These are phyloP conservation scores for Zaprionus inermis DNA, from an alignment of 1,140 invertebrate species.

Conservation along the genomic window DNA sequence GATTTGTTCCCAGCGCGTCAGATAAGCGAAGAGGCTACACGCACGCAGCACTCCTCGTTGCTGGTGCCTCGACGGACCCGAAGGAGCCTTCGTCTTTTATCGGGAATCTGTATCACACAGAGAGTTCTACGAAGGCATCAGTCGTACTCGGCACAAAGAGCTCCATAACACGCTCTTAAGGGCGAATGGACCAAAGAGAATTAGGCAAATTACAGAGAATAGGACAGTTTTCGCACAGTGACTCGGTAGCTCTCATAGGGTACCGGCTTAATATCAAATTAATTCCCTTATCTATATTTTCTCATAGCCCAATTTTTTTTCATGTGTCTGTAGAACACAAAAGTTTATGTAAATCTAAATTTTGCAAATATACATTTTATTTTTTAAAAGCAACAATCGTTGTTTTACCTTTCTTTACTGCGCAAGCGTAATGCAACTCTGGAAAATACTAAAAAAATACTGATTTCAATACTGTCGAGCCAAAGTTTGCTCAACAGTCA, in stretches of 20 bases:
- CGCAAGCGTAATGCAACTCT: constrained; percentile 47
- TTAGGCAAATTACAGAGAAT: constrained; percentile 33
- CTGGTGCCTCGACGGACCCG: constrained; percentile 40
- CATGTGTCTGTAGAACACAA: background rate
- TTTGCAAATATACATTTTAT: background rate
- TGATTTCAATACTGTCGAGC: constrained; percentile 9
- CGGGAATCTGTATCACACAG: constrained; percentile 30
- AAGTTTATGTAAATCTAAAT: background rate
- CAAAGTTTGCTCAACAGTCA: background rate
- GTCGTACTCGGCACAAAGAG: constrained; percentile 48
- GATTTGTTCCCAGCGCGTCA: constrained; percentile 62
- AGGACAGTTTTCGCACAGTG: constrained; percentile 41
- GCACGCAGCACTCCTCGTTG: constrained; percentile 34
- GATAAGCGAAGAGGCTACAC: constrained; percentile 75
- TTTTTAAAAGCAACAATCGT: background rate
- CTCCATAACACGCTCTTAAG: constrained; percentile 20
- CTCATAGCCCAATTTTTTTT: background rate
- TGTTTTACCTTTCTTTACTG: constrained; percentile 7
- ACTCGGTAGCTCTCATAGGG: background rate
- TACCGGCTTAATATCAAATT: background rate
- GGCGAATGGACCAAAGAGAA: constrained; percentile 50
- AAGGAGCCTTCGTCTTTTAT: constrained; percentile 38
- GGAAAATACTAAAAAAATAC: constrained; percentile 48
- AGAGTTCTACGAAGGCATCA: constrained; percentile 26
- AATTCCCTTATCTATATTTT: background rate